Evolutionary conservation across 2,113 vertebrate species (phyloP).

Genomic region (Perognathus longimembris): DNA sequence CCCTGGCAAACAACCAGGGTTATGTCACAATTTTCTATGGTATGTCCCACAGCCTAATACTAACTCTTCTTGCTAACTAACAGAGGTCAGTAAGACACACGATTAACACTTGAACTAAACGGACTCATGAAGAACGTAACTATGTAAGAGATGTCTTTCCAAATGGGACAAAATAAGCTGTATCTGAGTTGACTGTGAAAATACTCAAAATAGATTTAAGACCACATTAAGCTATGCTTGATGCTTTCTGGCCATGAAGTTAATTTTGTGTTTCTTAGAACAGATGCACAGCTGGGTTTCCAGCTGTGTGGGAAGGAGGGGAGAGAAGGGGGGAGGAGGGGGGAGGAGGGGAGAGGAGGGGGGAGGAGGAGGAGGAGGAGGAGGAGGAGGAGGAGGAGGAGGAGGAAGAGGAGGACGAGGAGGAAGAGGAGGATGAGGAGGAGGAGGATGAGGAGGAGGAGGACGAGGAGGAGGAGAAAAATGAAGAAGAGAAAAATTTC

Average conservation of each 20-base stretch:
- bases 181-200: constrained; percentile 47
- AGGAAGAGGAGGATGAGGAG: too few species aligned
- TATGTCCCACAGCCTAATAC: background rate
- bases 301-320: too few species aligned
- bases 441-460: too few species aligned
- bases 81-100: background rate
- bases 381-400: too few species aligned
- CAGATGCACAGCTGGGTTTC: constrained; percentile 68
- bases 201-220: background rate
- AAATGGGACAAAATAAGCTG: constrained; percentile 42
- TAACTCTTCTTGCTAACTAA: background rate
- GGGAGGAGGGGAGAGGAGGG: too few species aligned
- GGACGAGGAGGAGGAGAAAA: too few species aligned
- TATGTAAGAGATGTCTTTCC: background rate
- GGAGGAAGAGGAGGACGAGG: too few species aligned
- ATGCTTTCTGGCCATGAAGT: constrained; percentile 69
- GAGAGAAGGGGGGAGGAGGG: too few species aligned
- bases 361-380: too few species aligned
- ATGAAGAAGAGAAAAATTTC: background rate
- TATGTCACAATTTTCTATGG: background rate
- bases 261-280: constrained; percentile 78
- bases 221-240: constrained; percentile 25
- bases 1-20: background rate
- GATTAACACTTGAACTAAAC: background rate
- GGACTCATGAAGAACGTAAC: background rate